These are phyloP conservation scores for Spondyliosoma cantharus DNA, from an alignment of 2,797 vertebrate genomes.

Conservation along the genomic window DNA sequence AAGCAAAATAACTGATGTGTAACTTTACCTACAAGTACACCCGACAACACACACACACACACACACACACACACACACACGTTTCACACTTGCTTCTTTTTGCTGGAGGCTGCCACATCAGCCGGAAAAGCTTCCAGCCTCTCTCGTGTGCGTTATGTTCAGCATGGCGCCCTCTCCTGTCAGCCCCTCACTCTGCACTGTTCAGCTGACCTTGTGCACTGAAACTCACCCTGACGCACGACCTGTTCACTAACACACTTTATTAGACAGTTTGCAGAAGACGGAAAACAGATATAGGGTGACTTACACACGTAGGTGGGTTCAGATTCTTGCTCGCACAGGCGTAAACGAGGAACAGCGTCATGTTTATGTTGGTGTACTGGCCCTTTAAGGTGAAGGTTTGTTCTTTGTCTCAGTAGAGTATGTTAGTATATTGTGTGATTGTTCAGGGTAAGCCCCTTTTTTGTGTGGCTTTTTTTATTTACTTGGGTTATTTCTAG, in stretches of 20 bases:
- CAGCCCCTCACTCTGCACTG: not conserved
- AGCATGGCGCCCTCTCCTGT: slow-evolving; percentile 40
- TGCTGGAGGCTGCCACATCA: not conserved
- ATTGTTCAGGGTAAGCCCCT: too few species aligned
- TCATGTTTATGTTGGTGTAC: not conserved
- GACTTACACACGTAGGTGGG: too few species aligned
- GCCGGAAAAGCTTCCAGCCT: not conserved
- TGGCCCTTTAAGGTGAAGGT: not conserved
- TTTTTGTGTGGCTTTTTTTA: too few species aligned
- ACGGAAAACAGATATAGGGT: too few species aligned
- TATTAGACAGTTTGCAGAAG: not conserved
- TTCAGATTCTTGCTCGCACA: too few species aligned
- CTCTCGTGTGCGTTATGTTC: too few species aligned
- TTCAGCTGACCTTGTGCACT: not conserved
- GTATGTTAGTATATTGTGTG: too few species aligned
- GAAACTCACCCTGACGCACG: too few species aligned
- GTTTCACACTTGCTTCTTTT: not conserved
- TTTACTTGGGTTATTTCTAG: too few species aligned
- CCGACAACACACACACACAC: not conserved
- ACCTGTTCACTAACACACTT: too few species aligned
- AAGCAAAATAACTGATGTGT: not conserved
- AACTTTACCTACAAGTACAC: not conserved
- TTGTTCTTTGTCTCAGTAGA: not conserved
- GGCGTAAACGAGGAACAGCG: not conserved
- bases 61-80: not conserved